Evolutionary conservation across 2,113 vertebrate genomes (phyloP), one percentile per base, ranked within the genome.

Genomic region (Daphoenositta chrysoptera): DNA sequence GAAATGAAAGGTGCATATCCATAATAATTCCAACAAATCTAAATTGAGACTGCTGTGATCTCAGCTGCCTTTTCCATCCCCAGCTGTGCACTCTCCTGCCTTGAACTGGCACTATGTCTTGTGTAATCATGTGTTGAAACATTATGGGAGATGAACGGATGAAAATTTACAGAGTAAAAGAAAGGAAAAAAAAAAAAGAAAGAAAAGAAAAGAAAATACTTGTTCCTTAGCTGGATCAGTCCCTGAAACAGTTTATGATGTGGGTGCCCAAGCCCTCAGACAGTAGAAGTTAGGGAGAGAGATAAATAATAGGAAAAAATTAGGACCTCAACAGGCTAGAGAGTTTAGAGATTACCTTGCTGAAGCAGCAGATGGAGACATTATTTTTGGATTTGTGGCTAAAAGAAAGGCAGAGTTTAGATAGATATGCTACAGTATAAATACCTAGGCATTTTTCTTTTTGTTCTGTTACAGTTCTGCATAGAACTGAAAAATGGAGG

Each of bases 1-100:
- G 77, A 95, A 95, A 84, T 81, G 60, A 91, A 94, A 95, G 89
- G 64, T 89, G 35, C 30, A 45, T 89, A 93, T 89, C 64, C 33
- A 78, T 94, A 94, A 95, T 56, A n/a, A 89, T 87, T 95, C 76
- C 56, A 93, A 82, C 77, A 94, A 93, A 78, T 89, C 64, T 84
- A 87, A 95, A 93, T 58, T 91, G 87, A 89, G 60, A 83, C 56
- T 91, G 69, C 87, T 94, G 83, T 94, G 87, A 94, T 95, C 58
- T 87, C 89, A 63, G 76, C 45, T 91, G 87, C 42, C 44, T 96
- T 83, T 92, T 81, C 30, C 33, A 84, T 71, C 60, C 33, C 77
- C 64, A 81, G 80, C 87, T 96, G 80, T 75, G 80, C 42, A 47
- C 39, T 89, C 83, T 77, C 27, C 35, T 77, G 72, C 64, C 50